Percentiles rank a stretch among this genome's conserved stretches.
Evolutionary conservation across 2,113 vertebrate species (phyloP).

Genomic region (Platysternon megacephalum): DNA sequence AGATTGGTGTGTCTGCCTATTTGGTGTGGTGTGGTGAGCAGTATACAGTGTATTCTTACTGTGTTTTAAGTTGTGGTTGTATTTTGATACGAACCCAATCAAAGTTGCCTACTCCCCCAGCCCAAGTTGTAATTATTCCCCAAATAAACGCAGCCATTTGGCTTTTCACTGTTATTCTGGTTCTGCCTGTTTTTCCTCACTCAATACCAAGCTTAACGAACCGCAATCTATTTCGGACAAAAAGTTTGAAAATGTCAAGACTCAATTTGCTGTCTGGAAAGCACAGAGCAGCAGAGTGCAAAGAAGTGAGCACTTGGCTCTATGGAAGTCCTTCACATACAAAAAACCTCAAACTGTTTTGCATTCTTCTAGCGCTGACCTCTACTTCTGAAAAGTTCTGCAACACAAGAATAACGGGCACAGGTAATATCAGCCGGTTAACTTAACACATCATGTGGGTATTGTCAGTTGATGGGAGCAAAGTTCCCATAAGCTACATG

Average conservation of each 20-base stretch:
- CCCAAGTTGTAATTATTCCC: no score
- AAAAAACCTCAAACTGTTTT: not conserved
- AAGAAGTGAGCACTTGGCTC: not conserved
- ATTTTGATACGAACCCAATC: no score
- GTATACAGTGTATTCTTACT: no score
- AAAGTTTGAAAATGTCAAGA: not conserved
- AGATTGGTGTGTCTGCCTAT: no score
- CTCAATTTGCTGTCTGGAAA: not conserved
- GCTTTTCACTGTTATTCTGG: no score
- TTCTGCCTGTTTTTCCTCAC: no score
- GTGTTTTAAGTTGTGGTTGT: no score
- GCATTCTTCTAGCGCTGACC: slow-evolving; percentile 8
- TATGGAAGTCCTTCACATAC: not conserved
- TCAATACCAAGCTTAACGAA: no score
- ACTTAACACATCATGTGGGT: not conserved
- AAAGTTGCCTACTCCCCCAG: no score
- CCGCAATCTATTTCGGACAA: no score
- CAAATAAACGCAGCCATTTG: no score
- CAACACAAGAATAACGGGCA: not conserved
- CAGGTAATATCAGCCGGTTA: not conserved
- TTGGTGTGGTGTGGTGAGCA: no score
- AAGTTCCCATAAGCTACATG: not conserved
- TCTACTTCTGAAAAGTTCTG: not conserved
- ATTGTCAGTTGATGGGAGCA: not conserved
- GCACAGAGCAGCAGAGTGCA: not conserved